A percentile compares a stretch with the other conserved stretches of the same genome.
These are phyloP conservation scores for Cercopithecus mona DNA, from an alignment of 2,113 vertebrate genomes.

Conservation along the genomic window DNA sequence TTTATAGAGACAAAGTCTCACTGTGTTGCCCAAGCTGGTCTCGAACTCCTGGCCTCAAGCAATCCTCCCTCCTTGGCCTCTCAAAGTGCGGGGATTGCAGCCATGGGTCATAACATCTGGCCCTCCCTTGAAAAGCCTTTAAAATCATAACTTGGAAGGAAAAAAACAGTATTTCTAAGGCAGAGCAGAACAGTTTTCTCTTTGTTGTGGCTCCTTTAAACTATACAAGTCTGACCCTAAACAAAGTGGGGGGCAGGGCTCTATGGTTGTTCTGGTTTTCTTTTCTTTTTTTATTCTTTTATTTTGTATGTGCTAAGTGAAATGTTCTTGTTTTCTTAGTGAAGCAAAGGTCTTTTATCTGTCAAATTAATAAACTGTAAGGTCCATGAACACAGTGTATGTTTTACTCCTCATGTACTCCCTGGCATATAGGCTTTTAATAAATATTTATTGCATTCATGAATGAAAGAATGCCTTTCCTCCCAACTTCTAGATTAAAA, in stretches of 20 bases:
- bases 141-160: neutral
- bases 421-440: slow-evolving; percentile 17
- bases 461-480: neutral
- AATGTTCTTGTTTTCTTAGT: neutral
- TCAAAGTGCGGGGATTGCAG: neutral
- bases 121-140: neutral
- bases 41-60: neutral
- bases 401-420: neutral
- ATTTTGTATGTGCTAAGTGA: no score
- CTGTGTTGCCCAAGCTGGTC: neutral
- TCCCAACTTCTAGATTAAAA: neutral
- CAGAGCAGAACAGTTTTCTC: neutral
- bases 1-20: neutral
- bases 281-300: neutral
- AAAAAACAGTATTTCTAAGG: neutral
- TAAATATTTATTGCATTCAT: neutral
- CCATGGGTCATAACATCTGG: neutral
- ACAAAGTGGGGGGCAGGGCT: neutral
- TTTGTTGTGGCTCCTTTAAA: neutral
- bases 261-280: neutral
- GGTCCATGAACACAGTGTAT: neutral
- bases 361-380: neutral
- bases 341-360: neutral
- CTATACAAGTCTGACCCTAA: neutral
- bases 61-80: neutral